Conservation (phyloP, 53 echinoderm and acorn worm genomes). For the Mesocentrotus franciscanus region DNA sequence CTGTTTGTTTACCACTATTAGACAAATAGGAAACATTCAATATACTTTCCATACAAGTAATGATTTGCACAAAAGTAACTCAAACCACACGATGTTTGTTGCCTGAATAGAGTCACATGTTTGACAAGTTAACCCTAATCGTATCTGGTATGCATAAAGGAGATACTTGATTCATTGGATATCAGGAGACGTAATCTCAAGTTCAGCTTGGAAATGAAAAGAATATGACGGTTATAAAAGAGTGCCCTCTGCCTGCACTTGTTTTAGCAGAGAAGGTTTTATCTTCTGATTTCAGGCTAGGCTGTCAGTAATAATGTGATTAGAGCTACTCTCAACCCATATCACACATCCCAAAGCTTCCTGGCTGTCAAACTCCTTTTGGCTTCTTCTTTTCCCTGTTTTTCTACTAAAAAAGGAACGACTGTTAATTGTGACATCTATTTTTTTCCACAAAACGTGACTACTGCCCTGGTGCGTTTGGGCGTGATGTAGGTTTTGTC, state of each 20-base stretch:
- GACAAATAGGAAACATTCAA: constrained; percentile 43
- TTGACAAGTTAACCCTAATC: neutral
- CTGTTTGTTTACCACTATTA: neutral
- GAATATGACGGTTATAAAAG: neutral
- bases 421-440: constrained; percentile 21
- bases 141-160: constrained; percentile 27
- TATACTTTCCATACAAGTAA: neutral
- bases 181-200: constrained; percentile 8
- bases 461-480: neutral
- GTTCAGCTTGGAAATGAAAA: constrained; percentile 7
- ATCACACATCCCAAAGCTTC: constrained; percentile 47
- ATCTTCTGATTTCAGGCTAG: constrained; percentile 9
- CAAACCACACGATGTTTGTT: constrained; percentile 2
- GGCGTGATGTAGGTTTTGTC: neutral
- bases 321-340: constrained; percentile 1
- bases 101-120: neutral
- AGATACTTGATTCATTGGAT: constrained; percentile 26
- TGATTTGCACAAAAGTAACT: constrained; percentile 59
- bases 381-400: neutral
- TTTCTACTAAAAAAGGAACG: constrained; percentile 31
- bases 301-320: constrained; percentile 52
- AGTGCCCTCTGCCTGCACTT: constrained; percentile 10
- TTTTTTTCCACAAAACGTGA: neutral
- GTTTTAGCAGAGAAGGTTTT: constrained; percentile 14
- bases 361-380: constrained; percentile 36